Percentiles rank a stretch among this genome's conserved stretches.
phyloP scores from a whole-genome alignment of 1,140 invertebrate genomes.

The Lucilia cuprina region DNA sequence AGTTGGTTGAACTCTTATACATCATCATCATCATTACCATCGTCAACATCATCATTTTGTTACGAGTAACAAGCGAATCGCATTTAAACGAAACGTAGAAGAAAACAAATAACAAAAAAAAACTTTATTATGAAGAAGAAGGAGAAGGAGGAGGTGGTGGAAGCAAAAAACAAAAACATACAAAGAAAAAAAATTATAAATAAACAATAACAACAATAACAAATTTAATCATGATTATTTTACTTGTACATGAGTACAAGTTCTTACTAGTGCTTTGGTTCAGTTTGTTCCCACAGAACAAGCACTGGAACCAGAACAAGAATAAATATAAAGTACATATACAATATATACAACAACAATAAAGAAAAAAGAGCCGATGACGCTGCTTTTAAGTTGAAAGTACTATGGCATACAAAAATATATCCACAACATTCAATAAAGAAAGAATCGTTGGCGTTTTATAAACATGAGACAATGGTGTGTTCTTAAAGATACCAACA shows the following conservation, averaged over 20 bases:
- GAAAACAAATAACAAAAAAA: not conserved
- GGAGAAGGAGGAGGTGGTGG: not conserved
- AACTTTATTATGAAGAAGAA: not conserved
- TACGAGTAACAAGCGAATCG: not conserved
- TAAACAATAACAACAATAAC: not conserved
- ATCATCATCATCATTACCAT: not conserved
- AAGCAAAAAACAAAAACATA: not conserved
- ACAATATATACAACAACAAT: not conserved
- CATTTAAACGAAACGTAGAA: not conserved
- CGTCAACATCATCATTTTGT: slow-evolving; percentile 1
- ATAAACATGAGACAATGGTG: not conserved
- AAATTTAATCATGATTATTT: slow-evolving; percentile 4
- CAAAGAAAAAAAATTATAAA: not conserved
- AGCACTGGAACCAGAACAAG: not conserved
- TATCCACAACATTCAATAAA: not conserved
- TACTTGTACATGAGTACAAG: not conserved
- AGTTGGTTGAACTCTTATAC: slow-evolving; percentile 14
- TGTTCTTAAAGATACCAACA: not conserved
- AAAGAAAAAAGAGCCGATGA: not conserved
- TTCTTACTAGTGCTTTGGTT: not conserved
- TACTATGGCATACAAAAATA: not conserved
- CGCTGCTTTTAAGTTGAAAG: not conserved
- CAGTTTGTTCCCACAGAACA: slow-evolving; percentile 1
- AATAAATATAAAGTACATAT: not conserved
- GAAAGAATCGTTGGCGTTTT: slow-evolving; percentile 11